phyloP scores from a whole-genome alignment of 2,888 invertebrate genomes.

The Chloromyia formosa region DNA sequence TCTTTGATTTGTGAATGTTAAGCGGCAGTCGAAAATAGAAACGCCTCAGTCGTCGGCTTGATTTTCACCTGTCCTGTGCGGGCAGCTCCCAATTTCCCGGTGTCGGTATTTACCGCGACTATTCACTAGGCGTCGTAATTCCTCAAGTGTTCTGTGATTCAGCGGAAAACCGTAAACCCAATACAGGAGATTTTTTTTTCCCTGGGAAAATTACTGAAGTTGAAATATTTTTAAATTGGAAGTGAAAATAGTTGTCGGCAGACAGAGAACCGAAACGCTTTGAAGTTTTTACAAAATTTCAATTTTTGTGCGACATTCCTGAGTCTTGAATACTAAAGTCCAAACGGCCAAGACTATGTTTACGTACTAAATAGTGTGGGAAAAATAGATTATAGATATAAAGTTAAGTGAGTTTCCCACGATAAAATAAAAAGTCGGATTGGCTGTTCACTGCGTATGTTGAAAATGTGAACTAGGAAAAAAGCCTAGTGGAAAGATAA shows the following conservation, averaged over 20 bases:
- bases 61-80: slow-evolving; percentile 32
- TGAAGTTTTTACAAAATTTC: too few relatives aligned
- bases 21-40: slow-evolving; percentile 42
- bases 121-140: slow-evolving; percentile 14
- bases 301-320: background rate
- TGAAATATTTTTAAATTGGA: background rate
- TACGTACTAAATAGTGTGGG: too few relatives aligned
- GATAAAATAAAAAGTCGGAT: slow-evolving; percentile 1
- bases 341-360: background rate
- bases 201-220: too few relatives aligned
- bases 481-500: slow-evolving; percentile 6
- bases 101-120: slow-evolving; percentile 1
- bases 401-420: too few relatives aligned
- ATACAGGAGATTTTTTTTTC: too few relatives aligned
- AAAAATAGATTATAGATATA: too few relatives aligned
- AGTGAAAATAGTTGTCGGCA: background rate
- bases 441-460: slow-evolving; percentile 4
- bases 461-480: slow-evolving; percentile 18
- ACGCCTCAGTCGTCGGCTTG: slow-evolving; percentile 40
- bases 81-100: background rate
- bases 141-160: background rate
- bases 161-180: too few relatives aligned
- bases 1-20: background rate
- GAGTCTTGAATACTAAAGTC: background rate
- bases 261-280: background rate